These are phyloP conservation scores for Circaetus gallicus DNA, from an alignment of 2,113 vertebrate species.

Conservation along the genomic window DNA sequence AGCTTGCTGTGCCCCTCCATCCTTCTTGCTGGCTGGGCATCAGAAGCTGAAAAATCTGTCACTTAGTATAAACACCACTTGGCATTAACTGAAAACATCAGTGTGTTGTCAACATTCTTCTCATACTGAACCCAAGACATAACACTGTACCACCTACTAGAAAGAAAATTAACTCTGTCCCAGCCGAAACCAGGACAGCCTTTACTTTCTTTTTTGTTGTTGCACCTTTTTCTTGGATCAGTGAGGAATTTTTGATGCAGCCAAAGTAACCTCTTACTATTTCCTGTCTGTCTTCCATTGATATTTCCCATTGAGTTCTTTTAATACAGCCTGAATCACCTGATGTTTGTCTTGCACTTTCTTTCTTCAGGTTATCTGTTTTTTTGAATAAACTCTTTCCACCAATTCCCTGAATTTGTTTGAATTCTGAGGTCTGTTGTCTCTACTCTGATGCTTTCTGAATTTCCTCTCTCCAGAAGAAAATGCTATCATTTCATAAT, in stretches of 20 bases:
- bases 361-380: background rate
- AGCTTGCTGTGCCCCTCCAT: too few species aligned
- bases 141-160: too few species aligned
- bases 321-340: background rate
- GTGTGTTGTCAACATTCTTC: too few species aligned
- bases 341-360: background rate
- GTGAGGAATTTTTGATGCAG: background rate
- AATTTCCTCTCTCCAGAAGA: background rate
- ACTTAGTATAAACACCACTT: too few species aligned
- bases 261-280: background rate
- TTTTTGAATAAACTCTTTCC: background rate
- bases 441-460: background rate
- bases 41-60: too few species aligned
- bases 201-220: background rate
- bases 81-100: too few species aligned
- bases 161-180: too few species aligned
- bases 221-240: background rate
- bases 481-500: background rate
- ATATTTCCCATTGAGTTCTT: background rate
- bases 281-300: background rate
- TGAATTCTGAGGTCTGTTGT: background rate
- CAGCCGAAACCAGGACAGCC: too few species aligned
- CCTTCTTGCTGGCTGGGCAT: too few species aligned
- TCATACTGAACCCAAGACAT: too few species aligned
- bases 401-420: background rate